Evolutionary conservation across 2,797 vertebrate genomes (phyloP), one percentile per base, ranked within the genome.

Genomic region (Characodon lateralis): DNA sequence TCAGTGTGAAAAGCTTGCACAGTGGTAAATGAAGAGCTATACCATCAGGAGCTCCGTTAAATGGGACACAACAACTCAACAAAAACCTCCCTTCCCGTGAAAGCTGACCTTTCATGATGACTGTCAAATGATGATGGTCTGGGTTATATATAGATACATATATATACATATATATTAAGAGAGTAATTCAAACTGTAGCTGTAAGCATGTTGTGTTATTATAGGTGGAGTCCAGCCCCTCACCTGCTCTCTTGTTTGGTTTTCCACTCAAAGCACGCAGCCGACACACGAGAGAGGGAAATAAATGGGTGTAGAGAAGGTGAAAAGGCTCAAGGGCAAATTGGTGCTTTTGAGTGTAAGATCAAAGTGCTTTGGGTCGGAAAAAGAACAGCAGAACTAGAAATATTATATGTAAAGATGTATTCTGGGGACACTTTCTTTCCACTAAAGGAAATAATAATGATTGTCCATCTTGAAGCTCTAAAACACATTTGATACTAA

Each of bases 1-100:
- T 95, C 92, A 93, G 85, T 91, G 87, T 93, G 85, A 94, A 91
- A 39, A 48, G 77, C 82, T 80, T 74, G 72, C 51, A 71, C 84
- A 69, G 58, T 77, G 81, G 71, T 88, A 77, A 88, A 85, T 90
- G 87, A 87, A 84, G 71, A 80, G 35, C 73, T 88, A 85, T 84
- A 84, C 88, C 61, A 61, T 71, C 28, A 83, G 85, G 85, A 86
- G 50, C 63, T 24, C n/a, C 72, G 2, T 72, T 89, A 93, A 93
- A 78, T 93, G 88, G 93, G 93, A 91, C 90, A 70, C 76, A 78
- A 80, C 77, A 81, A 83, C 70, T 46, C 76, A 71, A 53, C 9
- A 43, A 26, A 26, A 66, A 75, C 51, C 55, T 73, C 18, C 41
- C 6, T 5, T 24, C 73, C 14, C 53, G 55, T 69, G 76, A 35